Base-by-base conservation (phyloP, 2,797 vertebrate species). In the Spondyliosoma cantharus region DNA sequence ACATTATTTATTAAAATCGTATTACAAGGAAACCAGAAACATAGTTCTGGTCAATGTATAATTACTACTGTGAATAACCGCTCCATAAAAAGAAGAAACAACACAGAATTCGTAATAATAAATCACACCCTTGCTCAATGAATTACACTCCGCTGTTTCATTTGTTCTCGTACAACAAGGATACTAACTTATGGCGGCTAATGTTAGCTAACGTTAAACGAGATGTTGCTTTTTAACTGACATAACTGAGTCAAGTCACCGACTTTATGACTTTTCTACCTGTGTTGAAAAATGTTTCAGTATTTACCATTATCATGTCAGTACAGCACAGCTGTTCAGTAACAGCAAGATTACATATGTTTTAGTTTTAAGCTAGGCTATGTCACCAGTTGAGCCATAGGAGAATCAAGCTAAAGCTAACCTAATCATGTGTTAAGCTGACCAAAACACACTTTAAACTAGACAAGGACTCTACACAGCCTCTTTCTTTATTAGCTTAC, bases 31-130 rank as follows among this genome's bases (percentile, higher is more conserved):
- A 67, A 69, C 17, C 49, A 52, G 7, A 3, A 52, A 52, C 8
- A 22, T 13, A 57, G 22, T 46, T 4, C n/a, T 59, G 0, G 45
- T 71, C 32, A 32, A 32, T 7, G 6, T 7, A 49, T 14, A 59
- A 70, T 7, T 27, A 71, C 54, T 70, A 9, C 48, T 22, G 27
- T 32, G 61, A 52, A 71, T 42, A 4, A 27, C 48, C 43, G 48
- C 22, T 53, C 17, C 32, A 32, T 32, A 7, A 32, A 32, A 32
- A 5, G 29, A 29, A 29, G 29, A 29, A 29, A 29, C 29, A 29
- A 5, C 3, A 32, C 7, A 32, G 32, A 7, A 32, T 32, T 32
- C 7, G 32, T 32, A 32, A 7, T 32, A 32, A 32, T 32, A 32
- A 32, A 32, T 32, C 7, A 1, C 1, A 7, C 7, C 1, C 32